phyloP scores from a whole-genome alignment of 2,113 vertebrate species.

The Ia io region DNA sequence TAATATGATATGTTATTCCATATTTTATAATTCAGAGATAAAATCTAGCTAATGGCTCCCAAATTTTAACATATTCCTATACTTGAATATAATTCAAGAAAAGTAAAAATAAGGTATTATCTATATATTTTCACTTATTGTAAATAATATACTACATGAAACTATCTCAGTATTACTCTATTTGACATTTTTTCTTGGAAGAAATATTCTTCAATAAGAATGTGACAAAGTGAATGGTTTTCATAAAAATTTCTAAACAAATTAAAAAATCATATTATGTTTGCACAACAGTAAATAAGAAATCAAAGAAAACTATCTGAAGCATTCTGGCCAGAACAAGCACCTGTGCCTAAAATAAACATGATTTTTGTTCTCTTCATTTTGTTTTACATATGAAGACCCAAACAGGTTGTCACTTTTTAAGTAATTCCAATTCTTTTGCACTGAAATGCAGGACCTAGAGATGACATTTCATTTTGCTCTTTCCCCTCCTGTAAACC shows the following conservation, averaged over 20 bases:
- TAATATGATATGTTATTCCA: neutral
- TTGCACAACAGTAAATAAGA: neutral
- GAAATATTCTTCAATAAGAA: constrained; percentile 1
- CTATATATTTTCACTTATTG: neutral
- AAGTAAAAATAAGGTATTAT: neutral
- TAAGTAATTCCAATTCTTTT: neutral
- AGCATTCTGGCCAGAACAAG: neutral
- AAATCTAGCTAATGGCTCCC: neutral
- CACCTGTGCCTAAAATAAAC: neutral
- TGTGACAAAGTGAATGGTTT: neutral
- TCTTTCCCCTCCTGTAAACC: neutral
- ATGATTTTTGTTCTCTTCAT: neutral
- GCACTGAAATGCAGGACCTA: neutral
- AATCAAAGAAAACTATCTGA: constrained; percentile 8
- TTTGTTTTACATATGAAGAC: constrained; percentile 1
- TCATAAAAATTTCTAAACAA: constrained; percentile 32
- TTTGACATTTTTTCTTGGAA: neutral
- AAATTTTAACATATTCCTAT: neutral
- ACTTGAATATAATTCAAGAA: neutral
- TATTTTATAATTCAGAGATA: constrained; percentile 40
- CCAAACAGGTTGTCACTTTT: constrained; percentile 16
- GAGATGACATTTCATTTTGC: neutral
- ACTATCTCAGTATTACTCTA: neutral
- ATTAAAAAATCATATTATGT: neutral
- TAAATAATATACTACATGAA: constrained; percentile 10